These are phyloP conservation scores for Sycophaga agraensis DNA, from an alignment of 1,140 invertebrate species.

Conservation along the genomic window DNA sequence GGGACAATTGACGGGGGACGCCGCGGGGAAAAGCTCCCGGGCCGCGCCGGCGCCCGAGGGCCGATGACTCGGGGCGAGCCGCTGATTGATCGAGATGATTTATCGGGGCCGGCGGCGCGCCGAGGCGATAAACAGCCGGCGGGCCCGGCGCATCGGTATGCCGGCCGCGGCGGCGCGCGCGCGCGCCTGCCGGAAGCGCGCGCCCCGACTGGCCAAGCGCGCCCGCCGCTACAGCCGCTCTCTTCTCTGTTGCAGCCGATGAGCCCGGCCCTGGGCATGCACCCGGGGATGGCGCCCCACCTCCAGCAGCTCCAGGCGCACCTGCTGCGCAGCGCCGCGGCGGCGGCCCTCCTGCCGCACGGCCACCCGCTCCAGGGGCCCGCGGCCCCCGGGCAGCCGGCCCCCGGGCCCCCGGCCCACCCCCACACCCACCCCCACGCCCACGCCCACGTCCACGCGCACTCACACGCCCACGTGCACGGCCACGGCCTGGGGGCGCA, in stretches of 20 bases:
- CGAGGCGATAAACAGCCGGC: slow-evolving; percentile 4
- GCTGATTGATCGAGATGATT: slow-evolving; percentile 20
- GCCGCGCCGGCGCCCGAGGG: not conserved
- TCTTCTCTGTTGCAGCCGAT: slow-evolving; percentile 50
- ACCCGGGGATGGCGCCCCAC: slow-evolving; percentile 67
- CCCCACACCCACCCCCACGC: slow-evolving; percentile 40
- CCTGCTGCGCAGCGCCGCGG: slow-evolving; percentile 64
- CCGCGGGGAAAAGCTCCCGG: not conserved
- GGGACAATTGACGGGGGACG: not conserved
- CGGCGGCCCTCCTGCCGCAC: slow-evolving; percentile 62
- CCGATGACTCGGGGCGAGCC: not conserved
- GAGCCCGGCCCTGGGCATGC: slow-evolving; percentile 69
- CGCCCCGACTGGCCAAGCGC: slow-evolving; percentile 16
- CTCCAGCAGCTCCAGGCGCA: slow-evolving; percentile 78
- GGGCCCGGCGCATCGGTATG: slow-evolving; percentile 1
- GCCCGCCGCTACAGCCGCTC: not conserved
- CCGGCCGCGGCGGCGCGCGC: too few species aligned
- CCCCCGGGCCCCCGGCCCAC: slow-evolving; percentile 40
- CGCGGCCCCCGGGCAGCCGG: slow-evolving; percentile 52
- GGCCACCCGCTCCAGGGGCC: slow-evolving; percentile 55
- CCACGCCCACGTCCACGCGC: slow-evolving; percentile 30
- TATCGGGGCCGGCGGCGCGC: slow-evolving; percentile 4
- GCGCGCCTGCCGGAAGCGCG: slow-evolving; percentile 30
- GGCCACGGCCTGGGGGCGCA: slow-evolving; percentile 31
- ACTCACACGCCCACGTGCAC: slow-evolving; percentile 33